Evolutionary conservation across 1,140 invertebrate genomes (phyloP).

Genomic region (Phocides pigmalion): DNA sequence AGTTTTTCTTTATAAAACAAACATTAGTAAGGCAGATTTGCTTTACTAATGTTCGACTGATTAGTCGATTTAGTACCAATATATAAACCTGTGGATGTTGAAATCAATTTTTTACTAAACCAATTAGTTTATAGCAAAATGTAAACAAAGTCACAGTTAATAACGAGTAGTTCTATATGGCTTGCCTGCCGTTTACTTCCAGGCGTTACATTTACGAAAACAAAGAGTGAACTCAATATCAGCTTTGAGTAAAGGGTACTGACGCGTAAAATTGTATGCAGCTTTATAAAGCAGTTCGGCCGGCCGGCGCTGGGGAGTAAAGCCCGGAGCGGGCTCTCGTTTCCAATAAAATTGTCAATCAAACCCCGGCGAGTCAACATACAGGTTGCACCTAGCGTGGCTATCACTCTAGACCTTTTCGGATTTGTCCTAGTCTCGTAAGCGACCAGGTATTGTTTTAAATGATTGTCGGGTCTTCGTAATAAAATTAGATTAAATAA

Average conservation of each 20-base stretch:
- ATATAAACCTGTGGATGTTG: no score
- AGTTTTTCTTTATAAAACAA: no score
- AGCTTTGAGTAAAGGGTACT: constrained; percentile 32
- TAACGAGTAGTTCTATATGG: neutral
- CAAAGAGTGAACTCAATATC: constrained; percentile 35
- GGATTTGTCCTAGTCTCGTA: neutral
- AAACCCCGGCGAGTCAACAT: constrained; percentile 32
- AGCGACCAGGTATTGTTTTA: neutral
- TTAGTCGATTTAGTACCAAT: no score
- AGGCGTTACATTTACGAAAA: constrained; percentile 18
- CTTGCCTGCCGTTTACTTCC: neutral
- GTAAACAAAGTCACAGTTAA: neutral
- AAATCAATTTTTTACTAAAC: no score
- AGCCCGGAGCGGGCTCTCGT: constrained; percentile 12
- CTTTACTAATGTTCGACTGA: no score
- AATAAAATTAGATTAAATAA: no score
- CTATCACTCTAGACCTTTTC: neutral
- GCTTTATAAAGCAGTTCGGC: constrained; percentile 28
- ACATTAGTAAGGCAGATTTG: no score
- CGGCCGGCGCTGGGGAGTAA: constrained; percentile 12
- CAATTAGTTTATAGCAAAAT: neutral
- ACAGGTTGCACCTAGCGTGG: constrained; percentile 29
- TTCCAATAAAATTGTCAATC: constrained; percentile 37
- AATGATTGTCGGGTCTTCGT: neutral
- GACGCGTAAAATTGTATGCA: constrained; percentile 35